phyloP scores from a whole-genome alignment of 2,797 vertebrate genomes.

The Falco biarmicus region DNA sequence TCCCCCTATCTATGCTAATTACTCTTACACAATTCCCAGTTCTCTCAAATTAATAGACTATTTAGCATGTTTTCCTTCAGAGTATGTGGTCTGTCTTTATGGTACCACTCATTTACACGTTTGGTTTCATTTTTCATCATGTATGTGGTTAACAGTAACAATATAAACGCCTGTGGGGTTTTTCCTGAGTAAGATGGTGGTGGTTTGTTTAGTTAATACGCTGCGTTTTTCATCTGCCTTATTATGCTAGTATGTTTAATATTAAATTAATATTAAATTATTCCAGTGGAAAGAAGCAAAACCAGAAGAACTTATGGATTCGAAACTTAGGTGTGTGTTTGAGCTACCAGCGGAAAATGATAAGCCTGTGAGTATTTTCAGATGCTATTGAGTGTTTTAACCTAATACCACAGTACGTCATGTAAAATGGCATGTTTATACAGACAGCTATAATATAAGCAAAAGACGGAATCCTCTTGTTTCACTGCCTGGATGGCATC shows the following conservation, averaged over 20 bases:
- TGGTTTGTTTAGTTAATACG: conserved; percentile 32
- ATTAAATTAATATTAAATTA: conserved; percentile 64
- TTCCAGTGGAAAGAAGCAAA: conserved; percentile 95
- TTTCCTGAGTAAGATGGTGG: conserved; percentile 48
- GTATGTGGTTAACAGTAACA: not conserved
- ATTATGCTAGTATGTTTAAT: conserved; percentile 54
- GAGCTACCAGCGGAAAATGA: conserved; percentile 94
- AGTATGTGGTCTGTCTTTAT: not conserved
- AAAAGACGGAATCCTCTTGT: not conserved
- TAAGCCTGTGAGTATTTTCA: conserved; percentile 87
- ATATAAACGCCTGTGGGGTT: not conserved
- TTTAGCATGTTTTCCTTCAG: not conserved
- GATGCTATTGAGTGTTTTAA: conserved; percentile 2
- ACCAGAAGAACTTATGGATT: conserved; percentile 95
- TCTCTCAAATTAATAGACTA: not conserved
- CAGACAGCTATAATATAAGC: not conserved
- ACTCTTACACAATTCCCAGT: not conserved
- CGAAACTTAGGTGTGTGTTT: conserved; percentile 94
- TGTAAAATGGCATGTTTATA: not conserved
- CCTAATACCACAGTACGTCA: not conserved
- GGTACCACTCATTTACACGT: not conserved
- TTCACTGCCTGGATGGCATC: not conserved
- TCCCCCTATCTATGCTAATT: not conserved
- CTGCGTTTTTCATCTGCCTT: conserved; percentile 25
- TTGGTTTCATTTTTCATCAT: not conserved